Evolutionary conservation across 2,797 vertebrate genomes (phyloP), one percentile per base, ranked within the genome.

Genomic region (Girardinus metallicus): DNA sequence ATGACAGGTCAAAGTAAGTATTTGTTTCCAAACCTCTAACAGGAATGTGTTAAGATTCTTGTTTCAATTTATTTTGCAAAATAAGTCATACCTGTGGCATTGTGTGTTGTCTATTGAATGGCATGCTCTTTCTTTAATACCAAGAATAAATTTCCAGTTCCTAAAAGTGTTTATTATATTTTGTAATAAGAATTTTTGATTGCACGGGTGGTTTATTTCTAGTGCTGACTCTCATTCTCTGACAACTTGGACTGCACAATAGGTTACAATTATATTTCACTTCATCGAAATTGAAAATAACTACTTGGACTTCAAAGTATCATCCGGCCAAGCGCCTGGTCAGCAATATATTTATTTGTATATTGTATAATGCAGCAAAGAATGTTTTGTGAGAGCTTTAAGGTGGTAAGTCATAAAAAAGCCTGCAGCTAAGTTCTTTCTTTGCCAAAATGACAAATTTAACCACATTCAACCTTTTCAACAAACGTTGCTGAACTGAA

Each of bases 1-100:
- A 97, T 80, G 96, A 96, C 49, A 94, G 96, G 91, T 94, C 95
- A 91, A 96, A 93, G 96, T 97, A 94, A 96, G 95, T 96, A 86
- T 82, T 78, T 92, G 76, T 83, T 75, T 81, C 85, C n/a, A 86
- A 86, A 85, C 47, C 57, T 85, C 83, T 73, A 80, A 76, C 44
- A 82, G 85, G 84, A 78, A 92, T 93, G 86, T 80, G 78, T 80
- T 78, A 1, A 66, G 15, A 79, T 79, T 72, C 9, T 55, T 31
- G 70, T 66, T 43, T 15, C 13, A 29, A 34, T 53, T 34, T 46
- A 31, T 84, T 18, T 15, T 16, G 12, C n/a, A 60, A 18, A 49
- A 21, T 51, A n/a, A 1, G 36, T 51, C 66, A 44, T 36, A 71
- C 18, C 34, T 74, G 51, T 78, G 43, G 8, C 23, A 72, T 47